A percentile compares a stretch with the other conserved stretches of the same genome.
Conservation (phyloP, 2,888 invertebrate species). For the Horisme vitalbata region DNA sequence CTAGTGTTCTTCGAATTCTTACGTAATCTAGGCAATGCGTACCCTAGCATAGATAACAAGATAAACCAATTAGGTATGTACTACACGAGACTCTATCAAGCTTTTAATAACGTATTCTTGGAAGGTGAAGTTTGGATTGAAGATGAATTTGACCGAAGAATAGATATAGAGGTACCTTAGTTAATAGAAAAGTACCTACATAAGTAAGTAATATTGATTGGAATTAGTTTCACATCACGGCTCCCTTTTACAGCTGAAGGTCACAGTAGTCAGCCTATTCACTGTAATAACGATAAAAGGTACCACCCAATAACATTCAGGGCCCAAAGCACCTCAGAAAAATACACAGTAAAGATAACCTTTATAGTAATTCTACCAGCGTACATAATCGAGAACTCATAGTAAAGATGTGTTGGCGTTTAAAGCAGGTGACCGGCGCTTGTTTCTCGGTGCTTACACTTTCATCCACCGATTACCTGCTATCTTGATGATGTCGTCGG, state of each 20-base stretch:
- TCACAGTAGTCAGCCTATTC: neutral
- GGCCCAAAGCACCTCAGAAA: slow-evolving; percentile 19
- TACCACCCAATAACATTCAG: slow-evolving; percentile 11
- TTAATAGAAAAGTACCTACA: neutral
- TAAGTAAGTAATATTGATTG: neutral
- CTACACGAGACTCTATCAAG: too few relatives aligned
- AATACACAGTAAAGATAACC: slow-evolving; percentile 20
- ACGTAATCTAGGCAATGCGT: too few relatives aligned
- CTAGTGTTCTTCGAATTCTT: too few relatives aligned
- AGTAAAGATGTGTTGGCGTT: slow-evolving; percentile 5
- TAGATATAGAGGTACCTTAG: too few relatives aligned
- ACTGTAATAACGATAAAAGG: slow-evolving; percentile 9
- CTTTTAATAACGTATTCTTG: too few relatives aligned
- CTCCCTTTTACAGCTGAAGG: slow-evolving; percentile 12
- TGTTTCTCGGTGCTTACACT: too few relatives aligned
- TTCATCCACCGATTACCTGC: too few relatives aligned
- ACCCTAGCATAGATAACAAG: too few relatives aligned
- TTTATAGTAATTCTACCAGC: slow-evolving; percentile 20
- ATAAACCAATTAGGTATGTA: too few relatives aligned
- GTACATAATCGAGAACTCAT: slow-evolving; percentile 23
- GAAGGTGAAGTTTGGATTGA: too few relatives aligned
- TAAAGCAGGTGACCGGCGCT: slow-evolving; percentile 2
- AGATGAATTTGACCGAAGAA: too few relatives aligned
- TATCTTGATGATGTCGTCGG: too few relatives aligned
- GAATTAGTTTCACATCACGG: slow-evolving; percentile 1